These are phyloP conservation scores for Drosophila neoperkinsi DNA, from an alignment of 2,888 invertebrate species.

Conservation along the genomic window DNA sequence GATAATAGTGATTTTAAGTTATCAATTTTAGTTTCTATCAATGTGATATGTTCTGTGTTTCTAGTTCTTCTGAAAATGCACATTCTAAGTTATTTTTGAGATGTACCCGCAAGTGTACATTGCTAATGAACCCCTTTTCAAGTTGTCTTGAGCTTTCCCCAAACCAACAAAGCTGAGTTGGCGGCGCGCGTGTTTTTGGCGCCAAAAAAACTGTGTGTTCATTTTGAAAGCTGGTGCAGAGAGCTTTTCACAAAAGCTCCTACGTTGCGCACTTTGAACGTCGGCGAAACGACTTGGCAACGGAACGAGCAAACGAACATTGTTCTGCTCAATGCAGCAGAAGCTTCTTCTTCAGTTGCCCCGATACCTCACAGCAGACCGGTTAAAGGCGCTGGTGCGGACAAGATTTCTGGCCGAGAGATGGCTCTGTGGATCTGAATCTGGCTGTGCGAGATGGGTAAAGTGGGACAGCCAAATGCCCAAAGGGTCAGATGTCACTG, in stretches of 20 bases:
- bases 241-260: slow-evolving; percentile 47
- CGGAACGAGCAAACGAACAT: slow-evolving; percentile 30
- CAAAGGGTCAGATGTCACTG: slow-evolving; percentile 8
- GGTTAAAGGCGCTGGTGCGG: slow-evolving; percentile 1
- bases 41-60: not conserved
- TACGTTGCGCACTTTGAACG: slow-evolving; percentile 11
- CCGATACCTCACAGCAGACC: slow-evolving; percentile 2
- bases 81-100: not conserved
- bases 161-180: slow-evolving; percentile 30
- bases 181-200: slow-evolving; percentile 46
- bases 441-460: slow-evolving; percentile 30
- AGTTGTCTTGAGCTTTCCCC: slow-evolving; percentile 32
- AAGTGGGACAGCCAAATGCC: slow-evolving; percentile 14
- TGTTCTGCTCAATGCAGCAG: slow-evolving; percentile 7
- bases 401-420: not conserved
- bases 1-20: not conserved
- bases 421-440: slow-evolving; percentile 6
- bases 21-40: not conserved
- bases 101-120: not conserved
- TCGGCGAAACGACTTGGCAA: slow-evolving; percentile 33
- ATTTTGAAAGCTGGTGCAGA: slow-evolving; percentile 29
- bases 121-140: slow-evolving; percentile 17
- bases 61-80: not conserved
- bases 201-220: slow-evolving; percentile 43
- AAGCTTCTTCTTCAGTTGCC: slow-evolving; percentile 36